Conservation (phyloP, 2,797 vertebrate genomes). For the Semaprochilodus insignis region DNA sequence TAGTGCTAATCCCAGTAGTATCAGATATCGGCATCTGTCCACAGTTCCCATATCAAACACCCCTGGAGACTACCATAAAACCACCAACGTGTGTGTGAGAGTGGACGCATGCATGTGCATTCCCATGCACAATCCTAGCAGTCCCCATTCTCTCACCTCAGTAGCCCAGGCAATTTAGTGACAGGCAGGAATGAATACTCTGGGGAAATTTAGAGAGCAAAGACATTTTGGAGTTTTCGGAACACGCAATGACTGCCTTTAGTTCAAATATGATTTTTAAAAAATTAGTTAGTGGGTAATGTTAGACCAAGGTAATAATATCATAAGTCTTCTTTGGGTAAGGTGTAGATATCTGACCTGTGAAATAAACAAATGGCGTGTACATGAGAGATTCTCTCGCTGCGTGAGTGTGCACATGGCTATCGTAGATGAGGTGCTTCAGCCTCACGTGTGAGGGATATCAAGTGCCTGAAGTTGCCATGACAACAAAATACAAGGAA, state of each 20-base stretch:
- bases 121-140: background rate
- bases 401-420: constrained; percentile 47
- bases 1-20: too few relatives aligned
- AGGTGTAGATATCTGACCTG: background rate
- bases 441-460: constrained; percentile 68
- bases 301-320: background rate
- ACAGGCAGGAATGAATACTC: background rate
- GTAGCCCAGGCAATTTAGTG: constrained; percentile 5
- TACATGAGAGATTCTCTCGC: constrained; percentile 44
- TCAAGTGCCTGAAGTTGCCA: constrained; percentile 78
- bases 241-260: background rate
- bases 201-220: background rate
- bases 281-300: background rate
- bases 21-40: background rate
- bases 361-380: constrained; percentile 10
- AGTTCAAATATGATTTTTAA: background rate
- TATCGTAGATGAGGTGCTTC: constrained; percentile 70
- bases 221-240: background rate
- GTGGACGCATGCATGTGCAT: background rate
- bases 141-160: background rate
- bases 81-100: background rate
- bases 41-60: too few relatives aligned
- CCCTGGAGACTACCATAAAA: too few relatives aligned
- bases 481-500: constrained; percentile 80
- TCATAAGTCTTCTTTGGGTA: background rate